Conservation (phyloP, 2,888 invertebrate species). For the Deilephila porcellus region DNA sequence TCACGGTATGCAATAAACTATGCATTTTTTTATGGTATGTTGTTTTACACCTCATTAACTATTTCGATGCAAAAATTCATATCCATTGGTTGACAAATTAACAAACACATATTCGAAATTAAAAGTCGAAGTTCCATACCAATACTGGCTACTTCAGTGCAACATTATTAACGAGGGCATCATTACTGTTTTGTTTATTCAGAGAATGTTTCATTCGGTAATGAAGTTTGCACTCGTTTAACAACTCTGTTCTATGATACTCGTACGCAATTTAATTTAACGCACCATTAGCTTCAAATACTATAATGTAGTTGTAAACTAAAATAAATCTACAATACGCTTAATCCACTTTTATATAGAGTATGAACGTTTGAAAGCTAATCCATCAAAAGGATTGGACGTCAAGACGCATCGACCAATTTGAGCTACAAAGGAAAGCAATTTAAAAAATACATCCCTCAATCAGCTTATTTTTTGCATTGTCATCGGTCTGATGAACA, state of each 20-base stretch:
- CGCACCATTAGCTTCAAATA: neutral
- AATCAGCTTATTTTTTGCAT: conserved; percentile 51
- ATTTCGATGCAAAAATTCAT: too few species aligned
- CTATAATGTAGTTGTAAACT: too few species aligned
- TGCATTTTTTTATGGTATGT: too few species aligned
- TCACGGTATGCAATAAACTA: too few species aligned
- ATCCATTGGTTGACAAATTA: too few species aligned
- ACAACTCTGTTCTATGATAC: conserved; percentile 3
- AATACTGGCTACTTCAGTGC: neutral
- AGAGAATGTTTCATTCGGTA: conserved; percentile 36
- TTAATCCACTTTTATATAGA: conserved; percentile 19
- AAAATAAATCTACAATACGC: neutral
- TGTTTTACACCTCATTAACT: too few species aligned
- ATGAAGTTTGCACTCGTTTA: conserved; percentile 40
- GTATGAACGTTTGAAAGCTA: conserved; percentile 37
- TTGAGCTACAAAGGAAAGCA: conserved; percentile 63
- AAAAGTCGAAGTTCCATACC: neutral
- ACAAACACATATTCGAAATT: too few species aligned
- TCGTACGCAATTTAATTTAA: neutral
- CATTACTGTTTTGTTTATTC: conserved; percentile 45
- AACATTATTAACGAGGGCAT: conserved; percentile 30
- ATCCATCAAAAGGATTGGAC: conserved; percentile 46
- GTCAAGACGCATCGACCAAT: conserved; percentile 53
- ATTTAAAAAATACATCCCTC: conserved; percentile 58
- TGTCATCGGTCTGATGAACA: conserved; percentile 60